Conservation (phyloP, 2,888 invertebrate species). For the Ferdinandea cuprea region DNA sequence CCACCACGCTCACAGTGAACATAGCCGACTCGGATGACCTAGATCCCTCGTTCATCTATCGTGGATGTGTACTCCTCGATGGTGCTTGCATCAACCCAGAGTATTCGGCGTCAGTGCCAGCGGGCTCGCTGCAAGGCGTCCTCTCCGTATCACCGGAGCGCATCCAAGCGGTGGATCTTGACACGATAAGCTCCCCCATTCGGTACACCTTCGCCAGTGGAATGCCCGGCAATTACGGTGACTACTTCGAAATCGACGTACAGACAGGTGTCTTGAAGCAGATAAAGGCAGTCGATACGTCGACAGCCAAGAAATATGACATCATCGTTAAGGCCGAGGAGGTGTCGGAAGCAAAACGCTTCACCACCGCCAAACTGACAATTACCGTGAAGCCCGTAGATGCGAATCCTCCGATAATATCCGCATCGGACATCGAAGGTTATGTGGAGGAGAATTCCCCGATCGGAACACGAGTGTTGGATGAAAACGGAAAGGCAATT, state of each 20-base stretch:
- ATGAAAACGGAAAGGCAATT: slow-evolving; percentile 87
- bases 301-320: slow-evolving; percentile 90
- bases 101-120: slow-evolving; percentile 91
- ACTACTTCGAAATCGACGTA: slow-evolving; percentile 92
- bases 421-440: slow-evolving; percentile 89
- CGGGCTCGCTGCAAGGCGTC: slow-evolving; percentile 91
- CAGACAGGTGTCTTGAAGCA: slow-evolving; percentile 92
- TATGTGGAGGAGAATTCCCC: slow-evolving; percentile 93
- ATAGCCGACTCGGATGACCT: slow-evolving; percentile 95
- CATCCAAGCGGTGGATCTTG: slow-evolving; percentile 95
- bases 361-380: slow-evolving; percentile 91
- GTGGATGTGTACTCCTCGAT: slow-evolving; percentile 91
- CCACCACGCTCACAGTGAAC: slow-evolving; percentile 92
- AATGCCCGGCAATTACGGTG: slow-evolving; percentile 89
- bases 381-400: slow-evolving; percentile 94
- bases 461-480: slow-evolving; percentile 91
- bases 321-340: slow-evolving; percentile 94
- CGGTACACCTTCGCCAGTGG: slow-evolving; percentile 92
- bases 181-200: slow-evolving; percentile 92
- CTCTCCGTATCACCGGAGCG: slow-evolving; percentile 93
- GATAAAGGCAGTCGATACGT: slow-evolving; percentile 91
- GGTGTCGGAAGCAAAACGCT: slow-evolving; percentile 89
- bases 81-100: slow-evolving; percentile 94
- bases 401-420: slow-evolving; percentile 91
- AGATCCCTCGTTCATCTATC: slow-evolving; percentile 95